Conservation (phyloP, 2,113 vertebrate species). For the Lycocorax pyrrhopterus region DNA sequence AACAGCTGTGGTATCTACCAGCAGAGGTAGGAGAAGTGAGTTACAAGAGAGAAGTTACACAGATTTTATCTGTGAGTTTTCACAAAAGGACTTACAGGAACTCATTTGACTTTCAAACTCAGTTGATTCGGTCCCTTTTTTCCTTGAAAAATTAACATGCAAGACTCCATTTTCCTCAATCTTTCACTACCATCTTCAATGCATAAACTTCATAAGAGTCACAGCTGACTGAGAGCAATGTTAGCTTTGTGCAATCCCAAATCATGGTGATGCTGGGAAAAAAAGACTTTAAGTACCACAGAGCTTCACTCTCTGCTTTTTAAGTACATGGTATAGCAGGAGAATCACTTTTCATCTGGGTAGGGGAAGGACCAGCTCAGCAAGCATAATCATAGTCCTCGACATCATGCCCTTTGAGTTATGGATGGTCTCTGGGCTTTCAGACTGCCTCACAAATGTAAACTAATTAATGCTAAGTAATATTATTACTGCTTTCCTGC, state of each 20-base stretch:
- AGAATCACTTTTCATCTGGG: not conserved
- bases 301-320: not conserved
- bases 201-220: not conserved
- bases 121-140: not conserved
- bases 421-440: not conserved
- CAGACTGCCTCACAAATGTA: not conserved
- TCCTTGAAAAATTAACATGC: not conserved
- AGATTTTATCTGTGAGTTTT: constrained; percentile 7
- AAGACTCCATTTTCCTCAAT: not conserved
- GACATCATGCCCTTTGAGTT: not conserved
- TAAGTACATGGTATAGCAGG: not conserved
- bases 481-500: constrained; percentile 26
- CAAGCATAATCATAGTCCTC: not conserved
- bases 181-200: not conserved
- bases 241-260: constrained; percentile 10
- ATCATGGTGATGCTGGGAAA: not conserved
- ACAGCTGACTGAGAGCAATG: not conserved
- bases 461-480: constrained; percentile 24
- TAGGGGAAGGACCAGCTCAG: not conserved
- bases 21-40: not conserved
- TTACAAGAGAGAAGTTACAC: not conserved
- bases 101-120: not conserved
- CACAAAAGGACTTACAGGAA: not conserved
- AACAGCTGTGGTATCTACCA: not conserved
- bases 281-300: not conserved